Percentiles rank a stretch among this genome's conserved stretches.
Conservation (phyloP, 2,113 vertebrate genomes). For the Arvicanthis niloticus region DNA sequence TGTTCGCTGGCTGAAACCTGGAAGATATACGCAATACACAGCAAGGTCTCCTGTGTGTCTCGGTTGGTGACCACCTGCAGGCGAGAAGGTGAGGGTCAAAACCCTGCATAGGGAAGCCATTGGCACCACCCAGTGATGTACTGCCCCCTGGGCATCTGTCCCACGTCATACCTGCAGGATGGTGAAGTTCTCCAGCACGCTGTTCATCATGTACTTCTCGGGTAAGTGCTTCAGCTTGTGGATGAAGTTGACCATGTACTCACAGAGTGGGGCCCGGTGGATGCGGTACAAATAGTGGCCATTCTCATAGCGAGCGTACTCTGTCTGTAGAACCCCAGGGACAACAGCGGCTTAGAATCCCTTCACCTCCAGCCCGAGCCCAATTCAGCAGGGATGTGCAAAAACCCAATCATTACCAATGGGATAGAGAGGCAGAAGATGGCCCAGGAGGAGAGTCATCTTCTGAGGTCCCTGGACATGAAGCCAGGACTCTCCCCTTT, state of each 20-base stretch:
- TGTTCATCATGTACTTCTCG: slow-evolving; percentile 99
- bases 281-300: slow-evolving; percentile 95
- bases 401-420: background rate
- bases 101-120: background rate
- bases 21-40: slow-evolving; percentile 96
- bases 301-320: slow-evolving; percentile 94
- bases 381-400: background rate
- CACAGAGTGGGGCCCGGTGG: slow-evolving; percentile 96
- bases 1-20: slow-evolving; percentile 97
- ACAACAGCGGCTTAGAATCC: background rate
- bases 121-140: background rate
- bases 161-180: slow-evolving; percentile 94
- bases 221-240: slow-evolving; percentile 98
- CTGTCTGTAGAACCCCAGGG: slow-evolving; percentile 88
- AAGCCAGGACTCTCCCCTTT: background rate
- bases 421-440: background rate
- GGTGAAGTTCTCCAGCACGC: slow-evolving; percentile 97
- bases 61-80: slow-evolving; percentile 96
- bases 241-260: slow-evolving; percentile 99
- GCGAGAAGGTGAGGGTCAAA: slow-evolving; percentile 57
- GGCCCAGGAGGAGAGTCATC: background rate
- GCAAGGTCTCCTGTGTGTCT: slow-evolving; percentile 96
- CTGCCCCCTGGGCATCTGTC: too few relatives aligned
- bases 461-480: background rate
- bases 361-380: background rate